Percentiles rank a stretch among this genome's conserved stretches.
Evolutionary conservation across 2,888 invertebrate species (phyloP).

Genomic region (Apamea anceps): DNA sequence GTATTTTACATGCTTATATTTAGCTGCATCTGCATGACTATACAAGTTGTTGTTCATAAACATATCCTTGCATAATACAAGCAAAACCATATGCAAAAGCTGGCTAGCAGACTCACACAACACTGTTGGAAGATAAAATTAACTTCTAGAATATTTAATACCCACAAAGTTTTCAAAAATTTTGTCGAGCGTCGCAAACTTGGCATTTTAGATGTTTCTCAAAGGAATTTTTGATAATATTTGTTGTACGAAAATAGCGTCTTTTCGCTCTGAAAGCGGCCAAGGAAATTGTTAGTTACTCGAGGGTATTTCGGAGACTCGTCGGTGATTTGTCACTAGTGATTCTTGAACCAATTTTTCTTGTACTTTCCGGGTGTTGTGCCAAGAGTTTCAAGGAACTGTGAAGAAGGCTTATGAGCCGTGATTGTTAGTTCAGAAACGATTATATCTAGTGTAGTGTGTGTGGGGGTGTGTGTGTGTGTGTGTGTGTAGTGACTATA

Average conservation of each 20-base stretch:
- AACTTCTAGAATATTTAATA: conserved; percentile 34
- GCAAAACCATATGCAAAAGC: neutral
- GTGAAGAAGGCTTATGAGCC: conserved; percentile 1
- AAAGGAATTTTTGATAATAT: conserved; percentile 35
- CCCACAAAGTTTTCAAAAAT: conserved; percentile 15
- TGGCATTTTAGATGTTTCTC: conserved; percentile 25
- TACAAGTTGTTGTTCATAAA: neutral
- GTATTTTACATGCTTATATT: neutral
- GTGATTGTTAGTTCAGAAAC: conserved; percentile 17
- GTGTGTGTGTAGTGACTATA: neutral
- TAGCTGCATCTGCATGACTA: neutral
- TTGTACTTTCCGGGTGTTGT: conserved; percentile 7
- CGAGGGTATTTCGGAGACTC: conserved; percentile 1
- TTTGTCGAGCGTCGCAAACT: conserved; percentile 14
- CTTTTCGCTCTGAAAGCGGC: conserved; percentile 8
- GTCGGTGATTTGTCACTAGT: neutral
- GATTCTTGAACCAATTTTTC: conserved; percentile 12
- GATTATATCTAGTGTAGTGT: conserved; percentile 11
- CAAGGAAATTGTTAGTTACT: conserved; percentile 4
- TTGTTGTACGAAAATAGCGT: conserved; percentile 8
- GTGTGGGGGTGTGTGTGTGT: too few species aligned
- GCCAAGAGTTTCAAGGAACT: conserved; percentile 29
- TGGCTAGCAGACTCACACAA: neutral
- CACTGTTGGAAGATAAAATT: conserved; percentile 19
- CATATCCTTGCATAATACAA: neutral